These are phyloP conservation scores for Limnodromus scolopaceus DNA, from an alignment of 2,797 vertebrate species.

Conservation along the genomic window DNA sequence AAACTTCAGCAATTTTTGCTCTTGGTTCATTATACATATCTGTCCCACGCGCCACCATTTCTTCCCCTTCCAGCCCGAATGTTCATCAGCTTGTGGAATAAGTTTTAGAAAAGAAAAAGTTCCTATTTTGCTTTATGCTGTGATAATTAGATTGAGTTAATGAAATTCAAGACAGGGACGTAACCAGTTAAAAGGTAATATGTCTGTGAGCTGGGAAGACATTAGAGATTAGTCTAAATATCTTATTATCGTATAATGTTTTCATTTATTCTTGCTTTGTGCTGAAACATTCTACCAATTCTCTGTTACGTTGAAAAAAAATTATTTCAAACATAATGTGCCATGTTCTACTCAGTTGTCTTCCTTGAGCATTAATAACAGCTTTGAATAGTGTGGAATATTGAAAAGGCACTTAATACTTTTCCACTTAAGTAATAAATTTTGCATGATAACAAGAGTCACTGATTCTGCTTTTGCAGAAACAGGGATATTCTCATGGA, in stretches of 20 bases:
- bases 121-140: neutral
- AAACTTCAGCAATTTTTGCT: neutral
- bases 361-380: neutral
- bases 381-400: neutral
- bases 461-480: neutral
- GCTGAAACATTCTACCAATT: neutral
- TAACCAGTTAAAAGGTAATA: neutral
- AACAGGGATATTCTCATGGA: neutral
- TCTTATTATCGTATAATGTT: neutral
- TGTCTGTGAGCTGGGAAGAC: neutral
- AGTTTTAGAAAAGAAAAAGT: accelerated
- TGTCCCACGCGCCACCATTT: neutral
- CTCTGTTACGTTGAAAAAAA: neutral
- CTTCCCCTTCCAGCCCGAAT: neutral
- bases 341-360: neutral
- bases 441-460: neutral
- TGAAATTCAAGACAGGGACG: neutral
- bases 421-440: neutral
- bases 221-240: neutral
- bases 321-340: neutral
- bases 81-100: neutral
- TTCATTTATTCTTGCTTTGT: neutral
- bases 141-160: neutral
- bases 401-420: neutral
- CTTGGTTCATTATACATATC: neutral